Base-by-base conservation (phyloP, 2,888 invertebrate genomes). In the Drosophila kanekoi region DNA sequence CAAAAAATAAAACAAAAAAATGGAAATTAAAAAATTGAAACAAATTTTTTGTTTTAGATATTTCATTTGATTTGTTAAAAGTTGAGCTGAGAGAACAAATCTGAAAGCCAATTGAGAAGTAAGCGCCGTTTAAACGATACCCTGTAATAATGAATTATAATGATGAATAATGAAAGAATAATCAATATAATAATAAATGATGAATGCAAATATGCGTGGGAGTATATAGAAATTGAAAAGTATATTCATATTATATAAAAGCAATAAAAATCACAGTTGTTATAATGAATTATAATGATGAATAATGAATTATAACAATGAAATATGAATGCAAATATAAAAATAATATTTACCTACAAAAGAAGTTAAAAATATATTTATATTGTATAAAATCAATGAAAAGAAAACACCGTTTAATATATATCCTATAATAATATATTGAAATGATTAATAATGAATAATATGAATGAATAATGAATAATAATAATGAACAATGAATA, bases 1-100 rank as follows among this genome's bases (percentile, higher is more conserved):
- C n/a, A 37, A 13, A 14, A n/a, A 51, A 58, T 48, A 43, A 37
- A 52, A 44, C 37, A 5, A 40, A 44, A 52, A 52, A 44, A 64
- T 0, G 35, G 16, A 18, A 6, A 18, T 4, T 28, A 28, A 48
- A 18, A 45, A 32, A 57, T 72, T 59, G 38, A 63, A 58, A 48
- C 20, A 54, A 58, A 61, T 69, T 73, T 57, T 67, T 63, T 61
- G 54, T 66, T 57, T 63, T 67, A 61, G 54, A 64, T 67, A 61
- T 77, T 72, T 72, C 54, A 64, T 67, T 60, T 47, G 40, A 23
- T 58, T 61, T 60, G 57, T 53, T 45, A 14, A 35, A 52, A 60
- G 40, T n/a, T 16, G 37, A n/a, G 35, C 33, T 53, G 14, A 43
- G 37, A 38, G 20, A 23, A 9, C 28, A 56, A 32, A 16, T 11